Evolutionary conservation across 1,140 invertebrate genomes (phyloP).

Genomic region (Drosophila asahinai): DNA sequence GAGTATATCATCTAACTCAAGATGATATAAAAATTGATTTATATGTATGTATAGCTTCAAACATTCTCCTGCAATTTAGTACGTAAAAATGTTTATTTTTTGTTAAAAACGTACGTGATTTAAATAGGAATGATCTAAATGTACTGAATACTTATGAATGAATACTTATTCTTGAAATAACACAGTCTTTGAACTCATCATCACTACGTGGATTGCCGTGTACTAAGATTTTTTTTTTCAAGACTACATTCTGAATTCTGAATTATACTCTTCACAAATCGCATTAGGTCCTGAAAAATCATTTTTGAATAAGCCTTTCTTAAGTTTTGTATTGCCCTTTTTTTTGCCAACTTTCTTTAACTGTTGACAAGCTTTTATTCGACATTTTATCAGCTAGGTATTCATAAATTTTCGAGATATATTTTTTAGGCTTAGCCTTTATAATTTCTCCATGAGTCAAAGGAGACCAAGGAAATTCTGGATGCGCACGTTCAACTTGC

Average conservation of each 20-base stretch:
- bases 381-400: neutral
- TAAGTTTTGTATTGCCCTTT: neutral
- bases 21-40: neutral
- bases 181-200: too few relatives aligned
- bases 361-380: slow-evolving; percentile 4
- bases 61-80: neutral
- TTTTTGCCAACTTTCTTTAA: slow-evolving; percentile 9
- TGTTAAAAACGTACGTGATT: neutral
- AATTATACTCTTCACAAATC: neutral
- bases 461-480: too few relatives aligned
- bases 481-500: too few relatives aligned
- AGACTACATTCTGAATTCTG: too few relatives aligned
- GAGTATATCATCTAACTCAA: neutral
- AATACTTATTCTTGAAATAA: neutral
- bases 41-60: neutral
- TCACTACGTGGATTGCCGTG: too few relatives aligned
- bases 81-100: neutral
- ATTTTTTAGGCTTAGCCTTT: too few relatives aligned
- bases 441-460: too few relatives aligned
- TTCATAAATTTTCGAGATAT: too few relatives aligned
- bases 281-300: neutral
- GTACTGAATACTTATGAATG: too few relatives aligned
- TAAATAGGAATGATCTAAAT: neutral
- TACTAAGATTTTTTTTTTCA: neutral
- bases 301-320: neutral